phyloP scores from a whole-genome alignment of 2,797 vertebrate species.

The Meriones psammophilus region DNA sequence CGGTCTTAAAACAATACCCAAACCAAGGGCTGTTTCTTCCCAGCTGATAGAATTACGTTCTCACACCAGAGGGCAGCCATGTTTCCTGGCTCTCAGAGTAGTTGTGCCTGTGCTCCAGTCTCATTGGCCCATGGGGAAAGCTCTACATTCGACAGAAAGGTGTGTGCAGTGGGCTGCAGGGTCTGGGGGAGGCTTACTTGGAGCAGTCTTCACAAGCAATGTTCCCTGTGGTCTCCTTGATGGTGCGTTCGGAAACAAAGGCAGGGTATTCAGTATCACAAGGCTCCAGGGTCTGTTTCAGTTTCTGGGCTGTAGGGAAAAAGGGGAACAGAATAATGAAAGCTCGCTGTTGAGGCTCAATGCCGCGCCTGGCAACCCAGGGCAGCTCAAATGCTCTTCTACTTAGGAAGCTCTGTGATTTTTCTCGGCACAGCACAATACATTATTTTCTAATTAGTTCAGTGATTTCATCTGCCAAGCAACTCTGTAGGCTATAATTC shows the following conservation, averaged over 20 bases:
- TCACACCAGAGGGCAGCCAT: conserved; percentile 67
- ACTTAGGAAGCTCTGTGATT: conserved; percentile 88
- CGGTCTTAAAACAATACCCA: conserved; percentile 67
- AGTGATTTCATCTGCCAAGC: conserved; percentile 77
- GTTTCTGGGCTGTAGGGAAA: conserved; percentile 92
- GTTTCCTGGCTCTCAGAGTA: neutral
- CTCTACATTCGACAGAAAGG: conserved; percentile 60
- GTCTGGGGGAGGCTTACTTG: conserved; percentile 91
- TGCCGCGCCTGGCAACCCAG: conserved; percentile 75
- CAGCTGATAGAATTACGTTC: conserved; percentile 14
- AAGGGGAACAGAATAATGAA: conserved; percentile 69
- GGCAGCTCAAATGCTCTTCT: conserved; percentile 56
- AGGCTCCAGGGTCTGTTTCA: conserved; percentile 95
- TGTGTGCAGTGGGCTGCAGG: neutral
- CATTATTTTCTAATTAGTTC: conserved; percentile 86
- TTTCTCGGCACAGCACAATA: conserved; percentile 87
- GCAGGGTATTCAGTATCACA: conserved; percentile 99
- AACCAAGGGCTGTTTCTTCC: conserved; percentile 64
- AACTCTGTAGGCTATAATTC: conserved; percentile 81
- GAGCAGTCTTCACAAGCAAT: conserved; percentile 97
- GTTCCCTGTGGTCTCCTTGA: conserved; percentile 98
- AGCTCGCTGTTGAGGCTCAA: conserved; percentile 68
- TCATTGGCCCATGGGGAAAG: conserved; percentile 72
- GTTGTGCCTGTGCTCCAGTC: conserved; percentile 40
- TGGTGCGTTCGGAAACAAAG: conserved; percentile 98